Conservation (phyloP, 2,113 vertebrate genomes). For the Pelecanoides urinatrix region DNA sequence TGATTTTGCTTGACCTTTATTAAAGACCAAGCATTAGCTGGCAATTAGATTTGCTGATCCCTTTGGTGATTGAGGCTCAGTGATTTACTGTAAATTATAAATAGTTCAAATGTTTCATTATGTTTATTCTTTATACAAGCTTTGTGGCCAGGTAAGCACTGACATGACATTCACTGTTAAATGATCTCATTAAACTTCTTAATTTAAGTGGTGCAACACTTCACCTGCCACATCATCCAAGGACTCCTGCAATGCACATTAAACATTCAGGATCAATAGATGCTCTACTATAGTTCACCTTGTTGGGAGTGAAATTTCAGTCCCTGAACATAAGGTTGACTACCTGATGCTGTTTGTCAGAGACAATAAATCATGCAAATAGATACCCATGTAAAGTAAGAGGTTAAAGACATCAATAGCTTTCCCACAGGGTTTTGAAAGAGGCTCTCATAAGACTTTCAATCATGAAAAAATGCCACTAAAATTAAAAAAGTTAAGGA, state of each 20-base stretch:
- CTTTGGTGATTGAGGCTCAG: constrained; percentile 1
- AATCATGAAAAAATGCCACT: background rate
- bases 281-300: constrained; percentile 14
- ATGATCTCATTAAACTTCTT: constrained; percentile 57
- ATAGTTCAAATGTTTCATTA: constrained; percentile 42
- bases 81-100: constrained; percentile 39
- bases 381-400: background rate
- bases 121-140: constrained; percentile 23
- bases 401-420: background rate
- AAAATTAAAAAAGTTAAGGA: background rate
- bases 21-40: constrained; percentile 41
- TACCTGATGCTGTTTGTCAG: constrained; percentile 24
- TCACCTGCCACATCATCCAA: constrained; percentile 50
- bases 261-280: constrained; percentile 51
- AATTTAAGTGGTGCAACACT: constrained; percentile 53
- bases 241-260: constrained; percentile 48
- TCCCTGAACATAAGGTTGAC: constrained; percentile 50
- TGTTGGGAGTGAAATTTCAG: constrained; percentile 30
- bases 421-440: background rate
- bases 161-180: constrained; percentile 51
- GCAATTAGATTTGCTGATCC: constrained; percentile 37
- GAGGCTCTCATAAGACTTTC: background rate
- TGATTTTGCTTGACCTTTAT: constrained; percentile 59
- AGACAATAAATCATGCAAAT: constrained; percentile 37
- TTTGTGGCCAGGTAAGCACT: constrained; percentile 44